phyloP scores from a whole-genome alignment of 2,113 vertebrate genomes.

The Pleuronectes platessa region DNA sequence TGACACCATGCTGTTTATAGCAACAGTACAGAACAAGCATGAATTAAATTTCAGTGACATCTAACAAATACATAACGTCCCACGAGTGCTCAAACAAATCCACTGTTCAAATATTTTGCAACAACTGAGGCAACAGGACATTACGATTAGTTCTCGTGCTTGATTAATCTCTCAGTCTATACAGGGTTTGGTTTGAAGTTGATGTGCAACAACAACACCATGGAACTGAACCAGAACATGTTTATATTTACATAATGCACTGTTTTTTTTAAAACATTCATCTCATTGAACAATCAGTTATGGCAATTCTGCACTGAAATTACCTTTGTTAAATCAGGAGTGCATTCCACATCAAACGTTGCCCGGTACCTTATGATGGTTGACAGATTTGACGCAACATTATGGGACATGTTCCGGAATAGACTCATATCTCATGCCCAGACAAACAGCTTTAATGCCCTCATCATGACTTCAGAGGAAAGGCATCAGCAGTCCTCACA shows the following conservation, averaged over 20 bases:
- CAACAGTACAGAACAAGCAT: conserved; percentile 58
- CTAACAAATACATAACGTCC: neutral
- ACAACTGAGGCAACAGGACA: neutral
- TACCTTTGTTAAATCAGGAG: conserved; percentile 37
- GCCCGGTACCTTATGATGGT: conserved; percentile 45
- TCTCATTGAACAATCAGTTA: conserved; percentile 23
- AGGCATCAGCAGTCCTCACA: conserved; percentile 58
- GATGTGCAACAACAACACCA: too few species aligned
- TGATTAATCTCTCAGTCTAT: conserved; percentile 16
- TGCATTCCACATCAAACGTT: conserved; percentile 63
- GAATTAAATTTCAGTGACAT: neutral
- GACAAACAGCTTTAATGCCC: conserved; percentile 63
- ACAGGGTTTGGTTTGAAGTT: neutral
- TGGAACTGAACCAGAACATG: too few species aligned
- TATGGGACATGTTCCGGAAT: conserved; percentile 37
- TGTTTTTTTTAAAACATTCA: neutral
- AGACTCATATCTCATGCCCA: conserved; percentile 69
- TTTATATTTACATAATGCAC: too few species aligned
- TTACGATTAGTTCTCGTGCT: conserved; percentile 4
- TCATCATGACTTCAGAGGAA: conserved; percentile 73
- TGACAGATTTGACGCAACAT: conserved; percentile 70
- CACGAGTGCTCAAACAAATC: neutral
- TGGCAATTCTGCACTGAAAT: conserved; percentile 24
- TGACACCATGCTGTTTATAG: conserved; percentile 73
- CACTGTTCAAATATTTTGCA: neutral